Conservation (phyloP, 1,140 invertebrate genomes). For the Trypoxylus dichotomus region DNA sequence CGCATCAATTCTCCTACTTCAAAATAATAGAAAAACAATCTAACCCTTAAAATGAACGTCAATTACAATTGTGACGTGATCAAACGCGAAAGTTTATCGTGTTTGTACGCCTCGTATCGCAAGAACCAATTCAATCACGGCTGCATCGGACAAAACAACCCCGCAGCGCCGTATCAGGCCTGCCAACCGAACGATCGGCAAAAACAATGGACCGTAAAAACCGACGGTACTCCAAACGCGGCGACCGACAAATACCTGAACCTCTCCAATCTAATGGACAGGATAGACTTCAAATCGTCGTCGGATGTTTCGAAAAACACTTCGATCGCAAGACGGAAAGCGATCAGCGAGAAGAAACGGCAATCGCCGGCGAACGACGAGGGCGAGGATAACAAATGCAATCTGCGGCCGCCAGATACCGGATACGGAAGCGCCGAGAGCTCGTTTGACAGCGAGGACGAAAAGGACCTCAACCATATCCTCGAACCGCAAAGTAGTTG, state of each 20-base stretch:
- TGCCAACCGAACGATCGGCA: background rate
- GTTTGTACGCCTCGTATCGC: background rate
- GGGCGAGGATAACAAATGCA: background rate
- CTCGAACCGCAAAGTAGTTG: constrained; percentile 55
- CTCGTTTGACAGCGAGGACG: constrained; percentile 50
- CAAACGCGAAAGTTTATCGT: background rate
- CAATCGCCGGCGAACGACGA: background rate
- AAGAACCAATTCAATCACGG: background rate
- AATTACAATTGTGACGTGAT: background rate
- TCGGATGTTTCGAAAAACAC: background rate
- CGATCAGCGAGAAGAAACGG: no score
- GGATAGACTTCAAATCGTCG: background rate
- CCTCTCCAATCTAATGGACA: background rate
- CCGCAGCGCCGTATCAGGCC: background rate
- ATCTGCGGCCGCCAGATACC: constrained; percentile 37
- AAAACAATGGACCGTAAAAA: background rate
- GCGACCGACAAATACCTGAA: background rate
- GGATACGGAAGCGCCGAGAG: constrained; percentile 51
- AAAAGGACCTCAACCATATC: constrained; percentile 56
- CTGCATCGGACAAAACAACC: background rate
- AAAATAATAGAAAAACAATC: background rate
- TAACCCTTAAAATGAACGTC: background rate
- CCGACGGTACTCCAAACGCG: background rate
- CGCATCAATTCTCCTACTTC: no score
- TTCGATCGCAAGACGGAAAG: background rate